These are phyloP conservation scores for Pipistrellus pipistrellus DNA, from an alignment of 2,797 vertebrate genomes.

Conservation along the genomic window DNA sequence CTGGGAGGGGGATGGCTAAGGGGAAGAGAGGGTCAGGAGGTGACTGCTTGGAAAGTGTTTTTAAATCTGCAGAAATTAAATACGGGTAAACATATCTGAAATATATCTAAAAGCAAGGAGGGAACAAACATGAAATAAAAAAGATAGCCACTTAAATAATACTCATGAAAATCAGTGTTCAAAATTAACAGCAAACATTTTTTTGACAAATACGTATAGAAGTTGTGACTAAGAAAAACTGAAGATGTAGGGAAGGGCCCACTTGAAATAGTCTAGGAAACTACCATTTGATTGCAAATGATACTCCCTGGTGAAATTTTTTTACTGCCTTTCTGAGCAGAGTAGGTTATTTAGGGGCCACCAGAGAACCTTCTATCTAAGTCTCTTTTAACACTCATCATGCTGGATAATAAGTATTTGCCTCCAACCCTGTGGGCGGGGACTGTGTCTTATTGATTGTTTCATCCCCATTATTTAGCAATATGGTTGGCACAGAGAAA, in stretches of 20 bases:
- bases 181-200: slow-evolving; percentile 67
- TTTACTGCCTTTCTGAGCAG: background rate
- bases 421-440: background rate
- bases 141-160: background rate
- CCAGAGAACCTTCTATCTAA: background rate
- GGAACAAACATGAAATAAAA: slow-evolving; percentile 22
- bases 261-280: slow-evolving; percentile 56
- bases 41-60: slow-evolving; percentile 76
- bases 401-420: background rate
- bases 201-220: slow-evolving; percentile 49
- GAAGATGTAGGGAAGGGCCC: background rate
- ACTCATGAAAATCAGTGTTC: slow-evolving; percentile 44
- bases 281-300: background rate
- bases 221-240: slow-evolving; percentile 68
- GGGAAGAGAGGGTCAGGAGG: slow-evolving; percentile 75
- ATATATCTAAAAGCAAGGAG: slow-evolving; percentile 71
- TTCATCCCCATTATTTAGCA: background rate
- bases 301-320: background rate
- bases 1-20: background rate
- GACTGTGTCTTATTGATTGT: background rate
- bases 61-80: slow-evolving; percentile 73
- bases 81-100: slow-evolving; percentile 68
- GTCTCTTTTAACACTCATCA: background rate
- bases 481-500: background rate
- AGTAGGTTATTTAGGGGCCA: background rate